These are phyloP conservation scores for Micropterix aruncella DNA, from an alignment of 2,888 invertebrate genomes.

Conservation along the genomic window DNA sequence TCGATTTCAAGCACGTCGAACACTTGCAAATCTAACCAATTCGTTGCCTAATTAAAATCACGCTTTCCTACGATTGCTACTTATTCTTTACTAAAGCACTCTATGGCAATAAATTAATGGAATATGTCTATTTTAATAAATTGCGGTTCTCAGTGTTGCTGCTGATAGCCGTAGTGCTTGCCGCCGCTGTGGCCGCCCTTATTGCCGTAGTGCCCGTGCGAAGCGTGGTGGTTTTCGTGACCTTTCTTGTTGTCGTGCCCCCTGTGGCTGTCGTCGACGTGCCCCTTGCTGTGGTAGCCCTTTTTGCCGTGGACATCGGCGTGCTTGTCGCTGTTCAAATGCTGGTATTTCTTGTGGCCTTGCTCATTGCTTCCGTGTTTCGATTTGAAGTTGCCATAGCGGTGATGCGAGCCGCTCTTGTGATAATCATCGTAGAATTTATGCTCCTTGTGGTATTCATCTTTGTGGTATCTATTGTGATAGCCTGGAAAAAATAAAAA, in stretches of 20 bases:
- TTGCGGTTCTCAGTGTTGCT: conserved; percentile 29
- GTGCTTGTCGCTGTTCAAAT: conserved; percentile 46
- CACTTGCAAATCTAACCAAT: too few species aligned
- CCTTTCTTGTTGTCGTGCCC: conserved; percentile 47
- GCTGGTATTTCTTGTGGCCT: conserved; percentile 49
- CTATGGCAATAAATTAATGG: too few species aligned
- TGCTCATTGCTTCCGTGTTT: conserved; percentile 49
- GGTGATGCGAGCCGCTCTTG: conserved; percentile 54
- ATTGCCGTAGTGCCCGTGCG: conserved; percentile 42
- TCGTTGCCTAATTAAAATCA: too few species aligned
- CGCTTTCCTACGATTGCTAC: too few species aligned
- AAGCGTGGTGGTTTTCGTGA: conserved; percentile 45
- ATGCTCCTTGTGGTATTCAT: conserved; percentile 66
- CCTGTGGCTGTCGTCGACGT: conserved; percentile 48
- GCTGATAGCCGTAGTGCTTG: conserved; percentile 30
- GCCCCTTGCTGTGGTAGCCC: conserved; percentile 49
- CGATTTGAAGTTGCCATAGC: conserved; percentile 51
- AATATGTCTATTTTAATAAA: too few species aligned
- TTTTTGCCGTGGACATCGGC: conserved; percentile 48
- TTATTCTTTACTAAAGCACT: too few species aligned
- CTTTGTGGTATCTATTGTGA: conserved; percentile 66
- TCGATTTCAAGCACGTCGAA: too few species aligned
- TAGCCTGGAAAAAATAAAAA: conserved; percentile 29
- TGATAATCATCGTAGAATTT: conserved; percentile 64
- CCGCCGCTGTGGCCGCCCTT: conserved; percentile 44